Evolutionary conservation across 2,888 invertebrate species (phyloP).

Genomic region (Caenorhabditis sp.): DNA sequence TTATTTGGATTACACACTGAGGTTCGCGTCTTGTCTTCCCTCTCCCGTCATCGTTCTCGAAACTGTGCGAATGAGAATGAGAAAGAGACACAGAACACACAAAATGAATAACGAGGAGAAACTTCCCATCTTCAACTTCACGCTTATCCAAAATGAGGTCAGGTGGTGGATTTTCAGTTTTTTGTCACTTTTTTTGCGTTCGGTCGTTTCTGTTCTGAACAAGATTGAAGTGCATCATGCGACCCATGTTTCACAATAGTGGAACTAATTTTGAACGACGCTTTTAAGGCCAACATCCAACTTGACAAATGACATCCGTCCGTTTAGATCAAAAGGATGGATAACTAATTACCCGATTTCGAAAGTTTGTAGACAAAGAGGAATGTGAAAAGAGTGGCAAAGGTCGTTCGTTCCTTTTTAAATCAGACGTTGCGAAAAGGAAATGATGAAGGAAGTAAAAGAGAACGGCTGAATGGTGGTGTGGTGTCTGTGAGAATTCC

Average conservation of each 20-base stretch:
- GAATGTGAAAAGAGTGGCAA: background rate
- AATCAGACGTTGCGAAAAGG: too few relatives aligned
- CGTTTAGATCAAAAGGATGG: conserved; percentile 26
- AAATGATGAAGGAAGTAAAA: conserved; percentile 7
- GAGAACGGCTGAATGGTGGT: conserved; percentile 11
- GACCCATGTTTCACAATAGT: conserved; percentile 7
- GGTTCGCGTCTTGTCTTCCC: conserved; percentile 19
- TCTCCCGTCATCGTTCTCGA: background rate
- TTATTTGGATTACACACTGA: conserved; percentile 56
- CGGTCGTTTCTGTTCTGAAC: background rate
- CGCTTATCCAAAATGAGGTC: conserved; percentile 35
- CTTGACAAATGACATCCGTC: conserved; percentile 11
- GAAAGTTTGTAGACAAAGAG: conserved; percentile 18
- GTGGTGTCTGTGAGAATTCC: conserved; percentile 27
- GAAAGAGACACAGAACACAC: conserved; percentile 33
- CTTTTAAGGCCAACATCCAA: background rate
- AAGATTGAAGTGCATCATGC: background rate
- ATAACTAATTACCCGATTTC: conserved; percentile 47
- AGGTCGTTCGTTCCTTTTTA: conserved; percentile 24
- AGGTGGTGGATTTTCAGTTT: conserved; percentile 35
- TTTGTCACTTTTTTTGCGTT: background rate
- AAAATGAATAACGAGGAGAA: conserved; percentile 24
- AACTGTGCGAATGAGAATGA: conserved; percentile 19
- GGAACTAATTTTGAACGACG: conserved; percentile 20
- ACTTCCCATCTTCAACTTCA: background rate